Percentiles rank a stretch among this genome's conserved stretches.
Evolutionary conservation across 2,797 vertebrate species (phyloP).

Genomic region (Pristis pectinata): DNA sequence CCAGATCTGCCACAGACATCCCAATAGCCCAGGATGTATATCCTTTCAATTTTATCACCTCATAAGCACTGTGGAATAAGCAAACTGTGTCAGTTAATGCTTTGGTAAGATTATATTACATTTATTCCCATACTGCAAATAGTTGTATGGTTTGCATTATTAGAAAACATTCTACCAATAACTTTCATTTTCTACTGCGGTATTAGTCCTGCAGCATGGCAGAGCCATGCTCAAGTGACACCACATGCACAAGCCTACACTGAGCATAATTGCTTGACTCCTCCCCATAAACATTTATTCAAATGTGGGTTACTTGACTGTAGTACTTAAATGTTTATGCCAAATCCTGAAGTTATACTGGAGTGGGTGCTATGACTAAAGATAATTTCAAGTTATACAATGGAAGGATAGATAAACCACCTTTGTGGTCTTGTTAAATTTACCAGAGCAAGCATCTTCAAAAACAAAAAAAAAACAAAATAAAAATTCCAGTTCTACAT

Average conservation of each 20-base stretch:
- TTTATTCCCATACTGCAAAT: too few species aligned
- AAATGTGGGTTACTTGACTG: not conserved
- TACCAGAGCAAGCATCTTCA: too few species aligned
- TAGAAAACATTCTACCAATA: not conserved
- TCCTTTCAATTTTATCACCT: slow-evolving; percentile 94
- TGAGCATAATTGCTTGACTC: not conserved
- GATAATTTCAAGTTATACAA: not conserved
- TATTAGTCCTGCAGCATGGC: not conserved
- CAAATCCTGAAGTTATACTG: not conserved
- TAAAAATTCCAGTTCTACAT: not conserved
- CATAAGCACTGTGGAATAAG: slow-evolving; percentile 72
- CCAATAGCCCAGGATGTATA: slow-evolving; percentile 97
- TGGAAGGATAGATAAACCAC: not conserved
- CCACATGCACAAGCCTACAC: not conserved
- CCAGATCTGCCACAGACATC: slow-evolving; percentile 87
- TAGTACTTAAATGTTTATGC: not conserved
- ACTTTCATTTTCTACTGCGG: not conserved
- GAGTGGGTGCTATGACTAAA: not conserved
- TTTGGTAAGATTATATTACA: not conserved
- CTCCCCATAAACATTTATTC: not conserved
- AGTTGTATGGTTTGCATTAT: not conserved
- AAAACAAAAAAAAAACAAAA: not conserved
- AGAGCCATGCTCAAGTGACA: not conserved
- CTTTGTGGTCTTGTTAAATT: not conserved
- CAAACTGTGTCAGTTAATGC: not conserved